These are phyloP conservation scores for Rhipidura dahli DNA, from an alignment of 2,113 vertebrate genomes.

Conservation along the genomic window DNA sequence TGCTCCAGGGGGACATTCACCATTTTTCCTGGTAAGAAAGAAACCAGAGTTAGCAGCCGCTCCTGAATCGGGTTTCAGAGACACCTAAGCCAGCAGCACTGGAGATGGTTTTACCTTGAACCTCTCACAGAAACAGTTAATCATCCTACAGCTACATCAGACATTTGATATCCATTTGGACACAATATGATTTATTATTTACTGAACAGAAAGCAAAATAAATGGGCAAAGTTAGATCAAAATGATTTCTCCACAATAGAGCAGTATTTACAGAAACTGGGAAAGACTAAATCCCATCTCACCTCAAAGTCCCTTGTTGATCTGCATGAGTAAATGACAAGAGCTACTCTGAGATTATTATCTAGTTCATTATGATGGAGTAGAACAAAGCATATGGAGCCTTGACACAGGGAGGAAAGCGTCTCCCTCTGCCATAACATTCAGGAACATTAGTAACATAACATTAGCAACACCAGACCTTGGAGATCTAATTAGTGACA, in stretches of 20 bases:
- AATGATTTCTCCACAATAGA: constrained; percentile 10
- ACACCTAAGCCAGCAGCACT: constrained; percentile 38
- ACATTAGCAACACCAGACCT: neutral
- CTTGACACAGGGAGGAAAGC: neutral
- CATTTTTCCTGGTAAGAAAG: constrained; percentile 86
- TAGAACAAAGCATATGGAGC: neutral
- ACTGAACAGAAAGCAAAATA: constrained; percentile 30
- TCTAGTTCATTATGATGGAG: neutral
- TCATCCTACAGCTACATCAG: constrained; percentile 41
- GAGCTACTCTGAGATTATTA: constrained; percentile 21
- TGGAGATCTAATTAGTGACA: neutral
- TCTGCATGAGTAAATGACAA: neutral
- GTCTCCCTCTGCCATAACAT: neutral
- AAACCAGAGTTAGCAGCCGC: neutral
- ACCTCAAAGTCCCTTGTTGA: neutral
- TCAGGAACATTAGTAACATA: neutral
- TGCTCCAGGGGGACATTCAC: constrained; percentile 97
- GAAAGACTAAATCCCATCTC: constrained; percentile 15
- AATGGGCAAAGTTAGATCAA: constrained; percentile 39
- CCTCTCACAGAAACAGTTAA: constrained; percentile 52
- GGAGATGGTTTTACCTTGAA: constrained; percentile 53
- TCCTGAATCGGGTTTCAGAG: constrained; percentile 46
- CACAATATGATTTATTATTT: constrained; percentile 48
- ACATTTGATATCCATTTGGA: constrained; percentile 57
- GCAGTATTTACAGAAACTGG: constrained; percentile 33